phyloP scores from a whole-genome alignment of 2,888 invertebrate species.

The Mythimna impura region DNA sequence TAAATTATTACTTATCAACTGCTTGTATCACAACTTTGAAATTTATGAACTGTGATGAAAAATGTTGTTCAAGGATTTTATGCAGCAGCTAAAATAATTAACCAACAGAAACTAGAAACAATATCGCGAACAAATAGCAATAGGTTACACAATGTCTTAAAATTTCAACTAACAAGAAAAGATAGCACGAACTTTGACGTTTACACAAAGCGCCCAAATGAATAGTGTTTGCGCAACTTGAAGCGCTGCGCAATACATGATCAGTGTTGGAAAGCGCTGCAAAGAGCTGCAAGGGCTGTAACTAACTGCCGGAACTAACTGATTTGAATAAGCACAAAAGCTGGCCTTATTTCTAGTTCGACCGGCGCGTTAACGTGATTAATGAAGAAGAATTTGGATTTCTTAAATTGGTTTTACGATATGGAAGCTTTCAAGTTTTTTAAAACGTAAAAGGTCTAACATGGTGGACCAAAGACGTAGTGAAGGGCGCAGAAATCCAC shows the following conservation, averaged over 20 bases:
- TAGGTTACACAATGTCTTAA: constrained; percentile 30
- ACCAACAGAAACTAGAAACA: background rate
- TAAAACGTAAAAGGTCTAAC: too few species aligned
- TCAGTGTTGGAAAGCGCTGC: constrained; percentile 32
- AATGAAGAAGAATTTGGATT: too few species aligned
- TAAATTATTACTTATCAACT: background rate
- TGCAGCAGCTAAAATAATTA: background rate
- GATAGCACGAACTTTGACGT: constrained; percentile 35
- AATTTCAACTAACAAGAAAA: constrained; percentile 30
- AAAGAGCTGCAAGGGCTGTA: constrained; percentile 34
- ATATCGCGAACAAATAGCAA: constrained; percentile 39
- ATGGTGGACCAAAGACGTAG: too few species aligned
- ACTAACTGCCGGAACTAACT: constrained; percentile 40
- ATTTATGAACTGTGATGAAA: background rate
- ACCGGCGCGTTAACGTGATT: constrained; percentile 1
- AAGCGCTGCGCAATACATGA: constrained; percentile 51
- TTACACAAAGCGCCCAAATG: constrained; percentile 50
- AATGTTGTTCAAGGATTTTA: background rate
- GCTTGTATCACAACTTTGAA: background rate
- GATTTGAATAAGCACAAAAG: constrained; percentile 16
- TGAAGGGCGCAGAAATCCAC: too few species aligned
- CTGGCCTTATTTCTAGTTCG: constrained; percentile 20
- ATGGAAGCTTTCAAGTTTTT: too few species aligned
- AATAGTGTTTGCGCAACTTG: constrained; percentile 41
- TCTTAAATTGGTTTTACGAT: too few species aligned